Evolutionary conservation across 2,888 invertebrate genomes (phyloP), one percentile per base, ranked within the genome.

Genomic region (Metopia argyrocephala): DNA sequence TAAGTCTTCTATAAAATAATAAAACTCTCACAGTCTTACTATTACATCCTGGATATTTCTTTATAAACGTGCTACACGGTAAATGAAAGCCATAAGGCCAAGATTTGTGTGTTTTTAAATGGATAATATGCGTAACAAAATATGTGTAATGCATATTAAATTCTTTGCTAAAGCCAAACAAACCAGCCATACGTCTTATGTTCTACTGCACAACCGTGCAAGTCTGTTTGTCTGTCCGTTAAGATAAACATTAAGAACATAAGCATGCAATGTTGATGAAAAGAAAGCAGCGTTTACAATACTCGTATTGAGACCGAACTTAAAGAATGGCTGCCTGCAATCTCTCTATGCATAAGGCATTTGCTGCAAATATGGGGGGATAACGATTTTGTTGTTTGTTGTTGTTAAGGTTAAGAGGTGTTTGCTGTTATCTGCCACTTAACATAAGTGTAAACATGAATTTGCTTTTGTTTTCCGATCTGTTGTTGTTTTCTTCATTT

Each of bases 371-470:
- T 1, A 38, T 2, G 62, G 46, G 27, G 69, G 48, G 54, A 76
- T 69, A 48, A 62, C 20, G 28, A 62, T 62, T 28, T 69, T 62
- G 62, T 31, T 65, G 57, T 25, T 48, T 3, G 3, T 65, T 21
- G 31, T 59, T 59, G 62, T 69, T 74, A 70, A 70, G 81, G 81
- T 81, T 81, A 81, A 81, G 69, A 81, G 81, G 81, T 78, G 81
- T 81, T 81, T 81, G 78, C 78, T 81, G 81, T 81, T 81, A 81
- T 81, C 81, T 81, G 78, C 81, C 81, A 81, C 81, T 81, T 81
- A 81, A 81, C 81, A 81, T 81, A 78, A 81, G 81, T 81, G 81
- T 81, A 81, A 81, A 81, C 81, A 81, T 78, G 78, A 65, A 78
- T 81, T 81, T 81, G 78, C 78, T 78, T 78, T 78, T 75, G 70